Evolutionary conservation across 2,797 vertebrate genomes (phyloP).

Genomic region (Spinus olivaceus): DNA sequence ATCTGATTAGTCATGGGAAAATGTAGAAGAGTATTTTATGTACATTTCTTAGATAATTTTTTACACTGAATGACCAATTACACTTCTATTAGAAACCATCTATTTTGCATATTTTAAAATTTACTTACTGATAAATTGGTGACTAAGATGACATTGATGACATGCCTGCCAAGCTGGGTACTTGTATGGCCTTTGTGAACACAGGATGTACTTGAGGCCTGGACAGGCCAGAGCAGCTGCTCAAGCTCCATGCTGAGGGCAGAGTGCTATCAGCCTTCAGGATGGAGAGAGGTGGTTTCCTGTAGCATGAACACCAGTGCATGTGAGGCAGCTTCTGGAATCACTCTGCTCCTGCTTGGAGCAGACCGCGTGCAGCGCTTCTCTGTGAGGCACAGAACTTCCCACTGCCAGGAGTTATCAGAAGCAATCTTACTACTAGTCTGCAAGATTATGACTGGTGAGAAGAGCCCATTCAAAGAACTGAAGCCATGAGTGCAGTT

Average conservation of each 20-base stretch:
- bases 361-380: neutral
- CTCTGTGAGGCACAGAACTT: neutral
- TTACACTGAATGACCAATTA: neutral
- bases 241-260: neutral
- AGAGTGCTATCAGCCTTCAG: neutral
- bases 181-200: neutral
- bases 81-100: neutral
- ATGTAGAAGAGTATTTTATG: neutral
- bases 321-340: neutral
- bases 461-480: neutral
- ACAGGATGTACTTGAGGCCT: neutral
- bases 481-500: neutral
- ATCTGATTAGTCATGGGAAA: neutral
- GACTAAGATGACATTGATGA: neutral
- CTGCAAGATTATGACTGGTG: neutral
- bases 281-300: neutral
- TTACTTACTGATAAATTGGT: neutral
- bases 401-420: neutral
- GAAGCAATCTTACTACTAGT: neutral
- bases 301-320: neutral
- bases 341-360: neutral
- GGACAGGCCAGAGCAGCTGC: neutral
- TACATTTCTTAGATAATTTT: neutral
- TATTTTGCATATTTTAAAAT: neutral
- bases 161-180: neutral